These are phyloP conservation scores for Parazoanthus swiftii DNA, from an alignment of 92 coral and sea anemone genomes.

Conservation along the genomic window DNA sequence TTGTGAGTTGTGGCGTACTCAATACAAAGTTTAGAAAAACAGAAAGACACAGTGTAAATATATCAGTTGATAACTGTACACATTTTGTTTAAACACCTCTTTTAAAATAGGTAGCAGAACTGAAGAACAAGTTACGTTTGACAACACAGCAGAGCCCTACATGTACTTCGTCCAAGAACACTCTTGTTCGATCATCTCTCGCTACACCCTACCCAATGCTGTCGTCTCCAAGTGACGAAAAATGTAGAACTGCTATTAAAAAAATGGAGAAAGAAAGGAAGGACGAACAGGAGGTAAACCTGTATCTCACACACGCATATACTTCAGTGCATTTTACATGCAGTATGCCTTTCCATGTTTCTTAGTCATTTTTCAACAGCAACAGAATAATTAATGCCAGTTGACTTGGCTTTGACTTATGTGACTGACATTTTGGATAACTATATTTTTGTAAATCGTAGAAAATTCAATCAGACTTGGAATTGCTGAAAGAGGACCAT, in stretches of 20 bases:
- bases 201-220: conserved; percentile 59
- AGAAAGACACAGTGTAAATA: not conserved
- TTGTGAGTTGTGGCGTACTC: too few relatives aligned
- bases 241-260: conserved; percentile 75
- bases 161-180: conserved; percentile 50
- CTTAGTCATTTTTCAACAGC: not conserved
- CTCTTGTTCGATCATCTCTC: conserved; percentile 60
- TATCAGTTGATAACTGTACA: not conserved
- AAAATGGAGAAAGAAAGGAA: conserved; percentile 89
- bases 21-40: too few relatives aligned
- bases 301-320: not conserved
- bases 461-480: conserved; percentile 83
- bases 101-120: conserved; percentile 71
- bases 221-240: conserved; percentile 75
- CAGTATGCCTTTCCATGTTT: not conserved
- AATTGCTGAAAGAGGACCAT: conserved; percentile 71
- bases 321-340: not conserved
- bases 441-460: conserved; percentile 6
- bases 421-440: not conserved
- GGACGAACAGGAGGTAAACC: conserved; percentile 87
- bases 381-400: not conserved
- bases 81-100: not conserved
- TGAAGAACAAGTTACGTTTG: conserved; percentile 75
- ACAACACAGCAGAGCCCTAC: conserved; percentile 59
- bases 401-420: not conserved